Percentiles rank a stretch among this genome's conserved stretches.
Conservation (phyloP, 35 echinoderm and acorn worm genomes). For the Eucidaris tribuloides region DNA sequence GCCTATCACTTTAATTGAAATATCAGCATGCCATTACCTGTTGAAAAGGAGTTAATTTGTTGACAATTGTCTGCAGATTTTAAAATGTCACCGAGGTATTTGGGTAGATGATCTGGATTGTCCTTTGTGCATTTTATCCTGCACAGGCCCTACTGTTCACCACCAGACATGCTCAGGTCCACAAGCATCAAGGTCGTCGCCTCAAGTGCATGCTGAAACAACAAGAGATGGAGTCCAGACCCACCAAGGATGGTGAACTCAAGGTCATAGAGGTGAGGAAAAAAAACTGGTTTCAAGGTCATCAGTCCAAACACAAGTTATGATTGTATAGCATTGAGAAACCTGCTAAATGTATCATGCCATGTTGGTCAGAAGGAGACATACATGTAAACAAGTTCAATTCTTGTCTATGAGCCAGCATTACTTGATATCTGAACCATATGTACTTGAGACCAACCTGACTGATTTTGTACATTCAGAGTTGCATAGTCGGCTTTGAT, state of each 20-base stretch:
- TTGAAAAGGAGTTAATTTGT: too few species aligned
- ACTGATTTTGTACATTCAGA: too few species aligned
- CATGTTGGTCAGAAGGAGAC: neutral
- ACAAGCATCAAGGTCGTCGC: conserved; percentile 62
- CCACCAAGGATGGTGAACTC: conserved; percentile 74
- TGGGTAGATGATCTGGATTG: too few species aligned
- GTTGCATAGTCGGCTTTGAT: too few species aligned
- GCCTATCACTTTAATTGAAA: too few species aligned
- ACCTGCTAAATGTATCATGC: neutral
- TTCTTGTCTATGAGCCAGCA: too few species aligned
- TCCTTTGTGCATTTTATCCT: neutral
- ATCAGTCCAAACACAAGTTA: neutral
- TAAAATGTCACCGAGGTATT: too few species aligned
- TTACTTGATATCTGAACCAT: too few species aligned
- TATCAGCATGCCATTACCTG: too few species aligned
- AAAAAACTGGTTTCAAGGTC: neutral
- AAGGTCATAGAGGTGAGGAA: conserved; percentile 83
- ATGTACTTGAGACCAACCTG: too few species aligned
- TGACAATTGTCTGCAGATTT: too few species aligned
- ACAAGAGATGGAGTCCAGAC: conserved; percentile 76
- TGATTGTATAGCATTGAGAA: neutral
- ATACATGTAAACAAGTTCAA: neutral
- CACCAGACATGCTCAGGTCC: conserved; percentile 80
- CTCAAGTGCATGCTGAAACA: conserved; percentile 72
- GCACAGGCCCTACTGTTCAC: conserved; percentile 83